These are phyloP conservation scores for Crenichthys baileyi DNA, from an alignment of 2,797 vertebrate genomes.

Conservation along the genomic window DNA sequence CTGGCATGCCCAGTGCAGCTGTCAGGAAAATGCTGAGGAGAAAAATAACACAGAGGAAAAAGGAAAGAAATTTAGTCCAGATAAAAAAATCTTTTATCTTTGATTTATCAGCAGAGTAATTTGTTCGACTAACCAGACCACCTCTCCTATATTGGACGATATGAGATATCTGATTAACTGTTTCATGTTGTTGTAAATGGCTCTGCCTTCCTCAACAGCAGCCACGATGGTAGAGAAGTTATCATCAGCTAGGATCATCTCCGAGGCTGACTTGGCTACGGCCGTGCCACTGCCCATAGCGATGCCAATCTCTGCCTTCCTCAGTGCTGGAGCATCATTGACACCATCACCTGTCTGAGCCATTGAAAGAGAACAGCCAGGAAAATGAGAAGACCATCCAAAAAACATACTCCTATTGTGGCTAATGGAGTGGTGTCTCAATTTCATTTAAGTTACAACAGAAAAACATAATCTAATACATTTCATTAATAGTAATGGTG, in stretches of 20 bases:
- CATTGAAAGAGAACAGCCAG: background rate
- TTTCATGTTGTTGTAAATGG: constrained; percentile 88
- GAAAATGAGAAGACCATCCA: background rate
- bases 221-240: constrained; percentile 86
- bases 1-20: constrained; percentile 84
- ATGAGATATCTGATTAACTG: constrained; percentile 86
- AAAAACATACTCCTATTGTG: background rate
- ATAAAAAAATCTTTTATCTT: background rate
- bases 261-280: constrained; percentile 83
- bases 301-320: constrained; percentile 85
- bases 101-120: background rate
- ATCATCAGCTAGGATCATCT: constrained; percentile 86
- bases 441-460: too few species aligned
- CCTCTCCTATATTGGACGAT: constrained; percentile 85
- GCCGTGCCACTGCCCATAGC: constrained; percentile 85
- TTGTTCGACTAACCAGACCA: constrained; percentile 78
- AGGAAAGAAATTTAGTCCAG: background rate
- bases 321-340: constrained; percentile 82
- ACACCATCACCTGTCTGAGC: constrained; percentile 83
- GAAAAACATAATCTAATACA: too few species aligned
- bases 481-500: too few species aligned
- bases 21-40: constrained; percentile 82
- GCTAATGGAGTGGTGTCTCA: background rate
- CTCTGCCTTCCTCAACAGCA: constrained; percentile 83
- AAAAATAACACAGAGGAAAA: background rate